Evolutionary conservation across 2,113 vertebrate genomes (phyloP).

Genomic region (Proteles cristata): DNA sequence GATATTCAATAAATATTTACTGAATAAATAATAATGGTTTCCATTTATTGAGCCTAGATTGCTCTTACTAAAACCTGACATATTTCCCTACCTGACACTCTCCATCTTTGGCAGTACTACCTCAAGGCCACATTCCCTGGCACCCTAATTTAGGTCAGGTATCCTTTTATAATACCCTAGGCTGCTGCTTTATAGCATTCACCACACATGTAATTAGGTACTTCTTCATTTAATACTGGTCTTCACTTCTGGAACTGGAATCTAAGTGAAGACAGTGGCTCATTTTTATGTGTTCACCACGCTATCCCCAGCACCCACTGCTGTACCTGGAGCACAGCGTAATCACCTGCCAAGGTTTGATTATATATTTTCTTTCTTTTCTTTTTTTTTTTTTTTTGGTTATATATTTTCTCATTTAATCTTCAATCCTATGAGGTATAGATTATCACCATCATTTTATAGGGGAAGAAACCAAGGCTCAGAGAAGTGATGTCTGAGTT

Average conservation of each 20-base stretch:
- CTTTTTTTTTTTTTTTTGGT: background rate
- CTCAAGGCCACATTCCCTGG: background rate
- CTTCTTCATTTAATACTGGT: slow-evolving; percentile 26
- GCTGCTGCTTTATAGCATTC: background rate
- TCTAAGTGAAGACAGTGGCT: slow-evolving; percentile 33
- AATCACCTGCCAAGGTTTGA: background rate
- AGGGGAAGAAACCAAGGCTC: slow-evolving; percentile 25
- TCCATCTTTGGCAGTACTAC: background rate
- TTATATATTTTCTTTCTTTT: background rate
- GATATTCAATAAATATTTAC: background rate
- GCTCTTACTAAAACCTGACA: background rate
- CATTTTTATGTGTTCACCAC: background rate
- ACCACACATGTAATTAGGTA: background rate
- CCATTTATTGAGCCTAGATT: background rate
- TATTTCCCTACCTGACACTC: background rate
- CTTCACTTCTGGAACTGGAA: slow-evolving; percentile 12
- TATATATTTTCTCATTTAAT: slow-evolving; percentile 27
- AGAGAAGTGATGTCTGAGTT: background rate
- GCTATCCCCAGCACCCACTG: slow-evolving; percentile 11
- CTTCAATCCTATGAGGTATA: background rate
- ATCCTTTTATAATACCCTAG: background rate
- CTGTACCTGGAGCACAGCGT: background rate
- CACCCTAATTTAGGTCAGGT: slow-evolving; percentile 20
- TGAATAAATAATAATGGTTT: background rate
- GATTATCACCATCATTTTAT: background rate